These are phyloP conservation scores for Phania funesta DNA, from an alignment of 2,888 invertebrate genomes.

Conservation along the genomic window DNA sequence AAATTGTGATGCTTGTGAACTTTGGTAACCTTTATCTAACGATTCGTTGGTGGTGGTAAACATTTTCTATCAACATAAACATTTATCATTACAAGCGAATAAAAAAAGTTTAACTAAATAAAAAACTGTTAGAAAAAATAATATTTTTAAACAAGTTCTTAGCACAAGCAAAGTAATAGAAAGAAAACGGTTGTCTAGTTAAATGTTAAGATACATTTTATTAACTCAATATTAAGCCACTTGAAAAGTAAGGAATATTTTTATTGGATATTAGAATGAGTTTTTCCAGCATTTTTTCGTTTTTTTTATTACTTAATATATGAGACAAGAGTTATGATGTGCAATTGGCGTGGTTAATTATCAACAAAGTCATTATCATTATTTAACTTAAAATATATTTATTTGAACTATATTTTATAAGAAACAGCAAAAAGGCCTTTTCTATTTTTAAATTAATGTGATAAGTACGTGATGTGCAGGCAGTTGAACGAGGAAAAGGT, in stretches of 20 bases:
- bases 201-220: slow-evolving; percentile 60
- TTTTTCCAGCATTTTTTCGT: not conserved
- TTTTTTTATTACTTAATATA: slow-evolving; percentile 20
- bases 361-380: slow-evolving; percentile 68
- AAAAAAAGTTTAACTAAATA: not conserved
- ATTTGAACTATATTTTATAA: slow-evolving; percentile 60
- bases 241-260: slow-evolving; percentile 61
- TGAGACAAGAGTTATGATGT: slow-evolving; percentile 65
- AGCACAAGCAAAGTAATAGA: not conserved
- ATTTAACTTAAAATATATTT: slow-evolving; percentile 63
- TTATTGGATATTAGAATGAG: slow-evolving; percentile 43
- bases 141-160: slow-evolving; percentile 10
- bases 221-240: slow-evolving; percentile 58
- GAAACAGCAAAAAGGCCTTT: slow-evolving; percentile 1
- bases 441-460: slow-evolving; percentile 27
- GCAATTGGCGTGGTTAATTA: slow-evolving; percentile 66
- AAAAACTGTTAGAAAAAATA: not conserved
- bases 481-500: not conserved
- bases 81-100: slow-evolving; percentile 64
- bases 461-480: slow-evolving; percentile 44
- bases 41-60: slow-evolving; percentile 64
- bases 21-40: slow-evolving; percentile 64
- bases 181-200: slow-evolving; percentile 58
- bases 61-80: slow-evolving; percentile 67
- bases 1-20: slow-evolving; percentile 57